Percentiles rank a stretch among this genome's conserved stretches.
phyloP scores from a whole-genome alignment of 2,888 invertebrate species.

The Spisula subtruncata region DNA sequence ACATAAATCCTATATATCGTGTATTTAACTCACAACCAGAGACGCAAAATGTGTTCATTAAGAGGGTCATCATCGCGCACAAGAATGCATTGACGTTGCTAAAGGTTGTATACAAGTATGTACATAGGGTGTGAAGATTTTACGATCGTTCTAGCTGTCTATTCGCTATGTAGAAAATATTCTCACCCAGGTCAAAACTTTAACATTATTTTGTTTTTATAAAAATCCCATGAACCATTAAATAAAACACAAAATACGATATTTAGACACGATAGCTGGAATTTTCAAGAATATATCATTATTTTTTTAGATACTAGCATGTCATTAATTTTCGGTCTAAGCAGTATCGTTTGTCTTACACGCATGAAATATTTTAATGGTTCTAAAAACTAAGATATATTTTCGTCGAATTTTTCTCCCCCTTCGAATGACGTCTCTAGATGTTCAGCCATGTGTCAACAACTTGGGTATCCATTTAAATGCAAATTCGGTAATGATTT shows the following conservation, averaged over 20 bases:
- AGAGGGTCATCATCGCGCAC: too few species aligned
- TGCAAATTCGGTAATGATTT: slow-evolving; percentile 14
- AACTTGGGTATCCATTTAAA: slow-evolving; percentile 5
- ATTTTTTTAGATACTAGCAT: slow-evolving; percentile 46
- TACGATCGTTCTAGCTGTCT: slow-evolving; percentile 39
- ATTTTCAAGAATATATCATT: slow-evolving; percentile 53
- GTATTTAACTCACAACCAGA: too few species aligned
- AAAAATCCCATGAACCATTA: slow-evolving; percentile 53
- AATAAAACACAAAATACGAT: slow-evolving; percentile 57
- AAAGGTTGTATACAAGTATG: slow-evolving; percentile 15
- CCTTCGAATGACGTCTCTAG: neutral
- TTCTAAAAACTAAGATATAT: neutral
- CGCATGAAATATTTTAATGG: slow-evolving; percentile 58
- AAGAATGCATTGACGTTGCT: neutral
- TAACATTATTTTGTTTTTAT: slow-evolving; percentile 62
- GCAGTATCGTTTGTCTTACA: slow-evolving; percentile 65
- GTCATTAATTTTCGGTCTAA: slow-evolving; percentile 61
- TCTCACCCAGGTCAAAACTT: slow-evolving; percentile 63
- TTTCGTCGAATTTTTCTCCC: neutral
- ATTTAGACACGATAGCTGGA: slow-evolving; percentile 40
- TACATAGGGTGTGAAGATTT: neutral
- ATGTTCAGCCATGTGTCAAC: neutral
- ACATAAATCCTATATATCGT: too few species aligned
- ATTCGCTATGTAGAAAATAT: slow-evolving; percentile 9
- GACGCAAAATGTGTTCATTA: too few species aligned